Percentiles rank a stretch among this genome's conserved stretches.
Conservation (phyloP, 2,797 vertebrate species). For the Nothura maculosa region DNA sequence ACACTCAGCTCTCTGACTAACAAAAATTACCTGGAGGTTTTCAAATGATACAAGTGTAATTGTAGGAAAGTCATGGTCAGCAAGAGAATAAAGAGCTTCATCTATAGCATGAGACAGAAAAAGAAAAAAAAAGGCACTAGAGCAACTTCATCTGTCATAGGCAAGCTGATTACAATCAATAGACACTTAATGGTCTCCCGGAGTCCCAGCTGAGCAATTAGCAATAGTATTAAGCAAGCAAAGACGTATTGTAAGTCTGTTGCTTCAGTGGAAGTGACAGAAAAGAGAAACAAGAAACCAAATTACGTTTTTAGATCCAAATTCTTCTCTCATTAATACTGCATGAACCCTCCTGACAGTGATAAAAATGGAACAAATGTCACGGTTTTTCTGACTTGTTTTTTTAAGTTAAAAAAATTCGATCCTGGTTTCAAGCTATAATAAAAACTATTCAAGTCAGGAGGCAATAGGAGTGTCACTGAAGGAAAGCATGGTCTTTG, state of each 20-base stretch:
- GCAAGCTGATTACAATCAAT: constrained; percentile 70
- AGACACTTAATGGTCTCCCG: constrained; percentile 69
- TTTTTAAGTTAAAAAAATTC: not conserved
- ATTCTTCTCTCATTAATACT: constrained; percentile 43
- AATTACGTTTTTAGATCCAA: constrained; percentile 41
- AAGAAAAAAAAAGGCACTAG: not conserved
- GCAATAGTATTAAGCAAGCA: constrained; percentile 56
- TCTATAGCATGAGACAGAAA: not conserved
- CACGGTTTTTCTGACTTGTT: not conserved
- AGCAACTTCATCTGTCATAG: constrained; percentile 64
- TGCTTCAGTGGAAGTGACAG: constrained; percentile 62
- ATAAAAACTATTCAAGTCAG: not conserved
- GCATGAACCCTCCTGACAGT: not conserved
- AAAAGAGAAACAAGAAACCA: constrained; percentile 65
- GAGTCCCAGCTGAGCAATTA: constrained; percentile 69
- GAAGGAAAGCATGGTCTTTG: not conserved
- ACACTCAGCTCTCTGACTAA: not conserved
- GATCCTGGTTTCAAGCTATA: not conserved
- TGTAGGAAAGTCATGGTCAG: not conserved
- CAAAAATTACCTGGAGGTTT: not conserved
- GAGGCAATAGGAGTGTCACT: not conserved
- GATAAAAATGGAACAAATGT: not conserved
- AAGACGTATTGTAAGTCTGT: constrained; percentile 23
- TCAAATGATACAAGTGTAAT: not conserved
- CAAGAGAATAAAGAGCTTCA: not conserved